phyloP scores from a whole-genome alignment of 2,113 vertebrate genomes.

The Quiscalus mexicanus region DNA sequence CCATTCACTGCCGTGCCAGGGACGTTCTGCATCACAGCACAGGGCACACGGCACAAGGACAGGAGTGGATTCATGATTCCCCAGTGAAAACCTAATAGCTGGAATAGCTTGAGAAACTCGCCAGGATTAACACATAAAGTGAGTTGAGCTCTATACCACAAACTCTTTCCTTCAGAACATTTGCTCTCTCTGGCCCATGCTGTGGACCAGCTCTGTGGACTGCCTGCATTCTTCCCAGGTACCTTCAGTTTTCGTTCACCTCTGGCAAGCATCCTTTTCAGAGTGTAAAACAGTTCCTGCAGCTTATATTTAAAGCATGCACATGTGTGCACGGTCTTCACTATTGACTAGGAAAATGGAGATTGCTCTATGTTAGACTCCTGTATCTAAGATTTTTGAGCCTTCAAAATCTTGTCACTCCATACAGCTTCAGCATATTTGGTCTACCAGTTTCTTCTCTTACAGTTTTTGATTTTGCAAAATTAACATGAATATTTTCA shows the following conservation, averaged over 20 bases:
- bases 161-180: background rate
- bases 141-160: background rate
- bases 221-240: background rate
- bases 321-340: background rate
- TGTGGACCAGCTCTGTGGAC: accelerated
- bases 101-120: background rate
- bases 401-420: background rate
- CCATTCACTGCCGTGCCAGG: background rate
- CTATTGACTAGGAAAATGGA: background rate
- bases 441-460: background rate
- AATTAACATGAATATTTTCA: background rate
- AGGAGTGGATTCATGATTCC: background rate
- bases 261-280: background rate
- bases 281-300: background rate
- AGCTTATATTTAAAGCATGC: background rate
- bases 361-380: background rate
- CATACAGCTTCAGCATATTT: background rate
- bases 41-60: background rate
- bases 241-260: background rate
- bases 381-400: background rate
- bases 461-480: background rate
- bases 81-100: background rate
- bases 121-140: background rate
- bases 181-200: background rate
- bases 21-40: background rate